Base-by-base conservation (phyloP, 2,888 invertebrate species). In the Dolomedes plantarius region DNA sequence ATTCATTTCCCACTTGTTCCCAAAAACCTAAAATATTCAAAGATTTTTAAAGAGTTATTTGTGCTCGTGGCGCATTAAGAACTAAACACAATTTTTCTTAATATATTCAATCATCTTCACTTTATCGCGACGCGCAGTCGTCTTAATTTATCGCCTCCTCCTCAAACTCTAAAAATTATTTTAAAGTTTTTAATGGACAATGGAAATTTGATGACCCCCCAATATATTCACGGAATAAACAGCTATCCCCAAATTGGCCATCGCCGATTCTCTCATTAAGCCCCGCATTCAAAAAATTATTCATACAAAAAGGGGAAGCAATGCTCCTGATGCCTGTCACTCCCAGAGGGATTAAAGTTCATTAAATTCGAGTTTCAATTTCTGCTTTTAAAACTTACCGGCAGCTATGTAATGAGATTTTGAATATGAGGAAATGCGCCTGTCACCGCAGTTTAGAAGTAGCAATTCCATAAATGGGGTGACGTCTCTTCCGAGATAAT, bases 331-430 rank as follows among this genome's bases (percentile, higher is more conserved):
- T 39, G 29, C 75, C 27, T 82, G 82, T 82, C 82, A 41, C 16
- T 68, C 75, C 41, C 82, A 50, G 41, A 19, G 67, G 77, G 83
- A 85, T 85, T 85, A 85, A 73, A 73, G 76, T 85, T 85, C 83
- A 85, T 85, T 85, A 85, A 85, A 85, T 85, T 65, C 73, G 77
- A 85, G 83, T 85, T 85, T 85, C 83, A 85, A 85, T 85, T 85
- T 78, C 83, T 85, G 83, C 77, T 76, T 85, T 85, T 78, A 77
- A 77, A 72, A 56, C 73, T 56, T 56, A 13, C 67, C 72, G 28
- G 69, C 36, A 27, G 23, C 13, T 28, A 72, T 85, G 83, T 85
- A 85, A 85, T 85, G 83, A 85, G 83, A 85, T 85, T 85, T 85
- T 85, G 83, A 85, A 77, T 65, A 75, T 46, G 50, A 16, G 73